Evolutionary conservation across 2,113 vertebrate genomes (phyloP), one percentile per base, ranked within the genome.

Genomic region (Acrocephalus arundinaceus): DNA sequence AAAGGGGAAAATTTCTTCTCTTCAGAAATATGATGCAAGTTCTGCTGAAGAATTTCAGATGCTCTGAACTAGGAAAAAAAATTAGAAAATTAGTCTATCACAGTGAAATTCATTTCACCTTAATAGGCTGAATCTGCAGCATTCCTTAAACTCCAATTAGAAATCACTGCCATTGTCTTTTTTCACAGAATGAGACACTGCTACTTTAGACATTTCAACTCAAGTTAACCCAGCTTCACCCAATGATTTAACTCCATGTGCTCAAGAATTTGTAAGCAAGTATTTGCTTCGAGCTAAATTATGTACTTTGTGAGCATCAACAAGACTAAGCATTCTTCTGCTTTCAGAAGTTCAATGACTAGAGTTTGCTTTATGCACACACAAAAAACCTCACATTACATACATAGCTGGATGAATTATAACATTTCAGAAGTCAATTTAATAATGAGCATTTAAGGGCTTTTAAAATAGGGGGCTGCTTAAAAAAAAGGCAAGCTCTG

Each of bases 221-320:
- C 28, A 71, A 78, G 66, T 90, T 95, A 95, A 87, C n/a, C 37
- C 49, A 78, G 77, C 58, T 85, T 87, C 57, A 87, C 46, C 68
- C 28, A 85, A 20, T 85, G 22, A 89, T 84, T 84, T 96, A 90
- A 89, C 57, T 95, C n/a, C 0, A 41, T 89, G 75, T 15, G 10
- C 52, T 96, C 65, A 85, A 52, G 78, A 59, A 89, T 78, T 84
- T 89, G 30, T 68, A 91, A 91, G 80, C 46, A 73, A 90, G 41
- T 28, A 35, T 62, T 94, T 87, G 28, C 58, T 85, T 72, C 15
- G 20, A 75, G 48, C 61, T 82, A 52, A 85, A 89, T 92, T 45
- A 71, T 4, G 6, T 89, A 81, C 30, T 78, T 85, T 37, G 30
- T 78, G 28, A 89, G n/a, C 62, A 35, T 74, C 49, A 82, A 52